Conservation (phyloP, 2,113 vertebrate species). For the Dissostichus mawsoni region DNA sequence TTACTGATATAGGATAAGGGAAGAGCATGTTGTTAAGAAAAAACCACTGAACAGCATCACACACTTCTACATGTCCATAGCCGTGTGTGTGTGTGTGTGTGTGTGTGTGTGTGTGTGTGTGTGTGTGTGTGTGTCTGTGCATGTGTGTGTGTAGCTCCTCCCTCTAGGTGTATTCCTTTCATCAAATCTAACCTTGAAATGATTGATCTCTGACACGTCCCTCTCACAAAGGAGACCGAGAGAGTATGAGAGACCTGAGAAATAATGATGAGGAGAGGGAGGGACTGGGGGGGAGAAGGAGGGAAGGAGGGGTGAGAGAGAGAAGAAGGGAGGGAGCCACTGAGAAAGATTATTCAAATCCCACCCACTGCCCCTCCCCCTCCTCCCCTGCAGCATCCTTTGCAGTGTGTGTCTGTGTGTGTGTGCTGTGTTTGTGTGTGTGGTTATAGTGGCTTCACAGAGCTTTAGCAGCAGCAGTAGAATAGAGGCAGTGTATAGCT, state of each 20-base stretch:
- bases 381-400: slow-evolving; percentile 74
- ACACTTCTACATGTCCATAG: no score
- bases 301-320: not conserved
- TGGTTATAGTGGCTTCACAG: slow-evolving; percentile 65
- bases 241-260: not conserved
- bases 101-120: no score
- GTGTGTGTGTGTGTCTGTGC: not conserved
- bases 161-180: not conserved
- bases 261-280: not conserved
- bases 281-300: not conserved
- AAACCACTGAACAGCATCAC: no score
- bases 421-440: slow-evolving; percentile 54
- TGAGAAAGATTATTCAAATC: slow-evolving; percentile 64
- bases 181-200: slow-evolving; percentile 20
- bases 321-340: not conserved
- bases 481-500: slow-evolving; percentile 16
- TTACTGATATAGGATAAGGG: no score
- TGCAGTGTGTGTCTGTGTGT: slow-evolving; percentile 63
- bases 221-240: not conserved
- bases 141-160: not conserved
- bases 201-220: slow-evolving; percentile 6
- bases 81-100: no score
- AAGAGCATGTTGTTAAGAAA: no score
- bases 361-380: slow-evolving; percentile 77
- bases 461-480: slow-evolving; percentile 29